Base-by-base conservation (phyloP, 2,113 vertebrate genomes). In the Leiothrix lutea region DNA sequence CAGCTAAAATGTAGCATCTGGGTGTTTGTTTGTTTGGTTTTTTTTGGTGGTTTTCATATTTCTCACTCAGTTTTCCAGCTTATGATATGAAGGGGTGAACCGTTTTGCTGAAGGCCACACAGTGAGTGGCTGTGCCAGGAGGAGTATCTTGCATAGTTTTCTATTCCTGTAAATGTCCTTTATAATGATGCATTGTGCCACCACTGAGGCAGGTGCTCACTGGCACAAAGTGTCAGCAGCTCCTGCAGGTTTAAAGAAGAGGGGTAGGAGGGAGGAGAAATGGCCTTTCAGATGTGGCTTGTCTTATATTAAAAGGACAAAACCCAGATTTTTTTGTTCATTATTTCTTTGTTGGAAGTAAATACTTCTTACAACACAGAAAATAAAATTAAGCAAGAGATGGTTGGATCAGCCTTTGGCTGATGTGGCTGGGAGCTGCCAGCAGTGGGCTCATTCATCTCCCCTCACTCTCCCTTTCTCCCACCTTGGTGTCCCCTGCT, bases 41-140 rank as follows among this genome's bases (percentile, higher is more conserved):
- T 89, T 91, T 90, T 45, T n/a, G 51, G 45, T 16, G 57, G 56
- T 44, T 29, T 54, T 73, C 9, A 7, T 62, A 42, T 83, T 93
- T 95, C 65, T 95, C 42, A 33, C 24, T 66, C 54, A 61, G 16
- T 64, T 94, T 92, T 91, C 45, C 82, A 95, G 23, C 51, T 95
- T 64, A 53, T 20, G 38, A 35, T 61, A 35, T 25, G 44, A 71
- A 79, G 25, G 70, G 38, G 54, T 95, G 90, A 95, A 83, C 28
- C 64, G 65, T 67, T 79, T 84, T 90, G 61, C 70, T 87, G 67
- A 66, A 78, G 90, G 92, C 54, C 64, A 67, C 72, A 47, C 51
- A 94, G 66, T 2, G 45, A 90, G 54, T 29, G 19, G 15, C 45
- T 92, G 57, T 80, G 51, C 42, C 62, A 83, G 29, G 14, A 61